A percentile compares a stretch with the other conserved stretches of the same genome.
phyloP scores from a whole-genome alignment of 2,797 vertebrate species.

The Diglossa cyanea region DNA sequence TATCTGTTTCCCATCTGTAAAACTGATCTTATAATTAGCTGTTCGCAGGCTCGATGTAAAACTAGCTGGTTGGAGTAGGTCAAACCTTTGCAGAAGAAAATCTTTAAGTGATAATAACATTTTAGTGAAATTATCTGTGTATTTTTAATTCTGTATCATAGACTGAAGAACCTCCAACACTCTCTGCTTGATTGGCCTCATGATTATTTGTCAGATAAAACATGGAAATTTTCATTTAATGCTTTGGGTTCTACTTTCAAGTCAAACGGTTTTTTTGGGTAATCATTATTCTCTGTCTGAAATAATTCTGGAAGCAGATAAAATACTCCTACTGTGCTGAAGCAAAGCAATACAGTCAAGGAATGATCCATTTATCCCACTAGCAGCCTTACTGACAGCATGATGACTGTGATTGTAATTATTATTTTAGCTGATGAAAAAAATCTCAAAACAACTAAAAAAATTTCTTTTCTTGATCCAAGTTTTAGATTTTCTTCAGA shows the following conservation, averaged over 20 bases:
- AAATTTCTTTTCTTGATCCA: not conserved
- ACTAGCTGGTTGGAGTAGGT: not conserved
- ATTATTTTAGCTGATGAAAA: not conserved
- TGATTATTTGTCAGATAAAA: not conserved
- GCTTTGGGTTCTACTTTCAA: not conserved
- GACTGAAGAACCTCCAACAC: not conserved
- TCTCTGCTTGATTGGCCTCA: not conserved
- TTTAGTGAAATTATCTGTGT: not conserved
- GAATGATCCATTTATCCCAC: not conserved
- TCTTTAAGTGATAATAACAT: not conserved
- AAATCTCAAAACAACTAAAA: not conserved
- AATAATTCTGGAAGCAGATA: not conserved
- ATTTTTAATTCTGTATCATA: not conserved
- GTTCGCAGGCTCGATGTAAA: not conserved
- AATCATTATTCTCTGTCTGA: not conserved
- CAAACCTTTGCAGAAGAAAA: not conserved
- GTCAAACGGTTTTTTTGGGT: not conserved
- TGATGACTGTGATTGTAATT: not conserved
- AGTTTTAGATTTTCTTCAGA: not conserved
- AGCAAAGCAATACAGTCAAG: not conserved
- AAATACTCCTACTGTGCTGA: not conserved
- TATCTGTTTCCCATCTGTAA: constrained; percentile 26
- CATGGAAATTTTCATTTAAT: not conserved
- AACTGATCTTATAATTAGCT: not conserved
- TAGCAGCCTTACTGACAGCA: not conserved